A percentile compares a stretch with the other conserved stretches of the same genome.
Evolutionary conservation across 2,113 vertebrate genomes (phyloP).

Genomic region (Mungos mungo): DNA sequence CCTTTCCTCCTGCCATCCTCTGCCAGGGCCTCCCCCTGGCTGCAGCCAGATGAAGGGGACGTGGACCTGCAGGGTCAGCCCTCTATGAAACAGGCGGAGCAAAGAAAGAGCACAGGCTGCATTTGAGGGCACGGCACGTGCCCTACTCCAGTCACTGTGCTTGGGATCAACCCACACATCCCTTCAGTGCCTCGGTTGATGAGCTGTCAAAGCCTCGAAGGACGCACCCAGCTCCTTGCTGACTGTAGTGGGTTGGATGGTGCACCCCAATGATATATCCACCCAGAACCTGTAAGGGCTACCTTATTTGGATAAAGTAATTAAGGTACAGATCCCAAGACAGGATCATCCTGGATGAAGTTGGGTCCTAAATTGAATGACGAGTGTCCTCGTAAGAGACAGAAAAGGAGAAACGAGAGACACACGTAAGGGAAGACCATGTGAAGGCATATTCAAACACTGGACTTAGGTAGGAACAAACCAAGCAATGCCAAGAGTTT

Average conservation of each 20-base stretch:
- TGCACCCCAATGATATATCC: not conserved
- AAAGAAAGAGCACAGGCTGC: not conserved
- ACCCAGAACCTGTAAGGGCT: not conserved
- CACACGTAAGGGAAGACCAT: not conserved
- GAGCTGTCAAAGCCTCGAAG: not conserved
- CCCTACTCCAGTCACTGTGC: not conserved
- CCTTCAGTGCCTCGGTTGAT: not conserved
- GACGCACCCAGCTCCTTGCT: too few relatives aligned
- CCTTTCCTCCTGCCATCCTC: not conserved
- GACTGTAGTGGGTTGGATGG: not conserved
- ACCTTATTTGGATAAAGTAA: not conserved
- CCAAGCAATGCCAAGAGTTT: not conserved
- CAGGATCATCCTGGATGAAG: not conserved
- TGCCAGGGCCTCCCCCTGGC: not conserved
- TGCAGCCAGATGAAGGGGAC: not conserved
- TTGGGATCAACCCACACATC: not conserved
- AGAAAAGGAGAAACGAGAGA: not conserved
- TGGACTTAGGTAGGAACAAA: not conserved
- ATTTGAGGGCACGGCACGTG: not conserved
- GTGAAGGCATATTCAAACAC: not conserved
- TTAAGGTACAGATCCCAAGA: not conserved
- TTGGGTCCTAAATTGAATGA: not conserved
- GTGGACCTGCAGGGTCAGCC: not conserved
- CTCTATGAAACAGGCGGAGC: not conserved
- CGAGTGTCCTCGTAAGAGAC: not conserved